A percentile compares a stretch with the other conserved stretches of the same genome.
These are phyloP conservation scores for Arenaria interpres DNA, from an alignment of 2,113 vertebrate genomes.

Conservation along the genomic window DNA sequence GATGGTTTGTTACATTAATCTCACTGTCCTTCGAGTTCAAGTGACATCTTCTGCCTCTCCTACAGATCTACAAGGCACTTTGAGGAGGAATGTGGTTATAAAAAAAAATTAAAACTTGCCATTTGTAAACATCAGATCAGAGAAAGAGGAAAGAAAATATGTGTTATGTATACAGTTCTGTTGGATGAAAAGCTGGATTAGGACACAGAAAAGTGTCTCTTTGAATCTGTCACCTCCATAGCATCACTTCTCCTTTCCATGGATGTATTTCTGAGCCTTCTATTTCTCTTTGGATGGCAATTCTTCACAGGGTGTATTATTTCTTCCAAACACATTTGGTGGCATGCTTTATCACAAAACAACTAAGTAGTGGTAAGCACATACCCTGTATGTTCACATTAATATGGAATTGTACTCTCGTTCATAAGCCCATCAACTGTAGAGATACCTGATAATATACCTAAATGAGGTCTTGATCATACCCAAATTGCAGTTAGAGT, in stretches of 20 bases:
- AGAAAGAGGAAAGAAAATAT: background rate
- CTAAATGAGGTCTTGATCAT: too few species aligned
- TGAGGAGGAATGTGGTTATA: background rate
- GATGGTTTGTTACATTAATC: background rate
- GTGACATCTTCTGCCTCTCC: background rate
- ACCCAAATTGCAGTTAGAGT: background rate
- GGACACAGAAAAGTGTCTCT: background rate
- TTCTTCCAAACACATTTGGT: background rate
- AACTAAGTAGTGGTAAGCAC: background rate
- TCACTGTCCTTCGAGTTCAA: background rate
- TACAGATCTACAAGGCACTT: background rate
- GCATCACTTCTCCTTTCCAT: background rate
- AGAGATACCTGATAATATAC: background rate
- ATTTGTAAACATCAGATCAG: background rate
- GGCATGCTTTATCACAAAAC: background rate
- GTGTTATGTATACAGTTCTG: background rate
- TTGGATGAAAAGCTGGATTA: background rate
- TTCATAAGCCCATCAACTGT: background rate
- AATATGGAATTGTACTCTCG: background rate
- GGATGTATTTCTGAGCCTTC: background rate
- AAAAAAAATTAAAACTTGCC: background rate
- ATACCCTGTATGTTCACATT: background rate
- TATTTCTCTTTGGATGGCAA: background rate
- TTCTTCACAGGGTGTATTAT: background rate
- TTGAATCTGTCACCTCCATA: background rate